These are phyloP conservation scores for Lepus americanus DNA, from an alignment of 2,113 vertebrate genomes.

Conservation along the genomic window DNA sequence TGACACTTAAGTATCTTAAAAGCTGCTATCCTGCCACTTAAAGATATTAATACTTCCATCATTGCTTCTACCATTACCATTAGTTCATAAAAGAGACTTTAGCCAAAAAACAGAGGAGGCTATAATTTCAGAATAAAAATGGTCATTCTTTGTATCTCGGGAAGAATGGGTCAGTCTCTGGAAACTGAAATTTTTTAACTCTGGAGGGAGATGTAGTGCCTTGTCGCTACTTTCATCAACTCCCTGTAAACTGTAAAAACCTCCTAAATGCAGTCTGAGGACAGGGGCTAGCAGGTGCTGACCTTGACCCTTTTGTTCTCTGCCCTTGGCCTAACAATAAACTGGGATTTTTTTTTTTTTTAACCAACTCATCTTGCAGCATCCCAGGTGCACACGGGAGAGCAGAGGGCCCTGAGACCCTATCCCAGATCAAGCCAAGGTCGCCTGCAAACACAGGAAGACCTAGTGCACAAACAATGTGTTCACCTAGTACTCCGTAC, in stretches of 20 bases:
- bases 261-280: background rate
- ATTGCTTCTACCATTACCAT: background rate
- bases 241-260: background rate
- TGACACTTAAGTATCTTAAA: background rate
- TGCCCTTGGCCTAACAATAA: background rate
- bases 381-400: background rate
- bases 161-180: background rate
- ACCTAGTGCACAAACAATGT: accelerated
- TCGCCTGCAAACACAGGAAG: background rate
- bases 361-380: background rate
- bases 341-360: background rate
- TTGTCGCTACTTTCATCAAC: background rate
- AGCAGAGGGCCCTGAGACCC: background rate
- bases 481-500: accelerated
- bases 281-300: background rate
- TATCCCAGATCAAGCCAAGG: background rate
- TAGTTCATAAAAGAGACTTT: slow-evolving; percentile 15
- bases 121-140: slow-evolving; percentile 20
- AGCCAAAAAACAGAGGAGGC: background rate
- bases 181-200: background rate
- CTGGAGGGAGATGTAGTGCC: background rate
- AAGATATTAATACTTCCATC: background rate
- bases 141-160: slow-evolving; percentile 14
- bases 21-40: background rate
- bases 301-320: background rate